Evolutionary conservation across 2,888 invertebrate species (phyloP), one percentile per base, ranked within the genome.

Genomic region (Lathronympha strigana): DNA sequence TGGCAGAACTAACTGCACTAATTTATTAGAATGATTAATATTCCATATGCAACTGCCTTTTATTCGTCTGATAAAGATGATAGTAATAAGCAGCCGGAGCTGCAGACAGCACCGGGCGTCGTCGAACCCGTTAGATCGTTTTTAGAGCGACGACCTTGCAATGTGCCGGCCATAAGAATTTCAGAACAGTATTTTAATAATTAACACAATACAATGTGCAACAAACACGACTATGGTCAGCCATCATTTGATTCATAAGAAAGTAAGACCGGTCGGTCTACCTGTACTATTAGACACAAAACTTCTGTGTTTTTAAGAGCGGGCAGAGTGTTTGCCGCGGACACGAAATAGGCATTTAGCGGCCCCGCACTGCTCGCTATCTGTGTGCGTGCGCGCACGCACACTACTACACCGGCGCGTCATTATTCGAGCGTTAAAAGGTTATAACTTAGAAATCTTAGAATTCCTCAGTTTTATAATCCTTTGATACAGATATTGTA

Each of bases 101-200:
- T 72, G 71, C 67, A 57, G 57, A 72, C 73, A 70, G 71, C 81
- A 77, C 78, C 86, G 88, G 87, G 69, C 90, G 79, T 82, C 90
- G 79, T 82, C 86, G 89, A 90, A 90, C 90, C 85, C 89, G 86
- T 81, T 83, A 84, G 74, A 81, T 82, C 83, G 82, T 86, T 87
- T 87, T 87, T 84, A 84, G 90, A 90, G 76, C 88, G 81, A 82
- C 83, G 88, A 87, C 88, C 88, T 89, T 88, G 86, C 78, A 76
- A 70, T 73, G 69, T 73, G 68, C 71, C 72, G 76, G 75, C 72
- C 71, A 74, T 66, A 67, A 31, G 64, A 54, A 54, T 66, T 49
- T 66, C 36, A 53, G 50, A 58, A 38, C 23, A 28, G 33, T 43
- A 45, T 45, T 21, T 28, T 43, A 58, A 57, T 49, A 40, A 57